Evolutionary conservation across 2,797 vertebrate genomes (phyloP).

Genomic region (Xerus rutilus): DNA sequence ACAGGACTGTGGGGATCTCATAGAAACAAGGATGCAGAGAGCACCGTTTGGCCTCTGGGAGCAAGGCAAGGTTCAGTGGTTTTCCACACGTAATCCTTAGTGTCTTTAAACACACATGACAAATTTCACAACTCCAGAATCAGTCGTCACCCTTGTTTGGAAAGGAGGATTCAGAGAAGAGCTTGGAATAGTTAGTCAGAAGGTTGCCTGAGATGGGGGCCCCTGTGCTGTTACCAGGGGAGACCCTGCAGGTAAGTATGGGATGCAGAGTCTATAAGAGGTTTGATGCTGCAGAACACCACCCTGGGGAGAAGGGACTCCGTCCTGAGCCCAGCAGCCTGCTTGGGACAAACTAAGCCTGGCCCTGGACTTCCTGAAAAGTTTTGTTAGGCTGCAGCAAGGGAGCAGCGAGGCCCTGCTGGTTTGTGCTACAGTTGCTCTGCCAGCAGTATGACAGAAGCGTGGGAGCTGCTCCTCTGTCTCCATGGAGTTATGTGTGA

Average conservation of each 20-base stretch:
- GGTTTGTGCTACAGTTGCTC: neutral
- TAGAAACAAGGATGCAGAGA: neutral
- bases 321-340: neutral
- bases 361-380: neutral
- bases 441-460: neutral
- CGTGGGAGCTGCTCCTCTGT: neutral
- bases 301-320: neutral
- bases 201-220: neutral
- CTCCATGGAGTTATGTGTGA: no score
- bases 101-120: neutral
- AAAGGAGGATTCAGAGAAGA: neutral
- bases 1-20: neutral
- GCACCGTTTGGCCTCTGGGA: neutral
- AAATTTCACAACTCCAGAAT: neutral
- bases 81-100: neutral
- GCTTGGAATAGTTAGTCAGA: neutral
- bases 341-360: neutral
- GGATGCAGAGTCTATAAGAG: neutral
- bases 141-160: neutral
- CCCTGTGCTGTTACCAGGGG: neutral
- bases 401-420: neutral
- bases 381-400: neutral
- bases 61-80: neutral
- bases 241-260: accelerated
- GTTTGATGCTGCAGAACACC: no score